Evolutionary conservation across 2,888 invertebrate genomes (phyloP), one percentile per base, ranked within the genome.

Genomic region (Odontocerum albicorne): DNA sequence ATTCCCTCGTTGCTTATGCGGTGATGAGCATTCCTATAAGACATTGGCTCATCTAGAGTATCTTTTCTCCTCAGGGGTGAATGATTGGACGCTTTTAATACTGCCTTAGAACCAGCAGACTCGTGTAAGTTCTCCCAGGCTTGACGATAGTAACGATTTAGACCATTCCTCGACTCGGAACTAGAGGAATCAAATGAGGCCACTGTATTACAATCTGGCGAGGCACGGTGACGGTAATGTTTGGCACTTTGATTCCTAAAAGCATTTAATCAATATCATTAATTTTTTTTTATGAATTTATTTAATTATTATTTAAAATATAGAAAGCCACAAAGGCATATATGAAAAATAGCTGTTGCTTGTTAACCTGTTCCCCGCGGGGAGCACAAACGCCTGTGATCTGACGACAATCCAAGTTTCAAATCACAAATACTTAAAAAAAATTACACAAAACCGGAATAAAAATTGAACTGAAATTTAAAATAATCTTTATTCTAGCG

Each of bases 111-210:
- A 1, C 84, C 85, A 2, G 90, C 84, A 3, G 89, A 86, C 69
- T 92, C 91, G 69, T 92, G 91, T 2, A 95, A 80, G 70, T 93
- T 92, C 70, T 94, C 93, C 95, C 95, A 95, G 2, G 94, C 94
- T 70, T 92, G 90, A 20, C 92, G 83, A 73, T 94, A 94, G 73
- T 91, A 93, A 62, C 92, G 83, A 70, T 92, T 93, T 59, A 95
- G 79, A 22, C 90, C 90, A 65, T 86, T 84, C 45, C 90, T 83
- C 6, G 90, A 91, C 67, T 92, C 92, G 0, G 91, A 90, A 45
- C 90, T 89, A 45, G 92, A 90, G 46, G 92, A 92, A 69, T 90
- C 92, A 69, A 92, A 88, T 13, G 93, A 92, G 45, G 91, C 92
- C 55, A 92, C 92, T 22, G 93, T 93, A 73, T 92, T 91, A 76